phyloP scores from a whole-genome alignment of 2,797 vertebrate genomes.

The Emys orbicularis region DNA sequence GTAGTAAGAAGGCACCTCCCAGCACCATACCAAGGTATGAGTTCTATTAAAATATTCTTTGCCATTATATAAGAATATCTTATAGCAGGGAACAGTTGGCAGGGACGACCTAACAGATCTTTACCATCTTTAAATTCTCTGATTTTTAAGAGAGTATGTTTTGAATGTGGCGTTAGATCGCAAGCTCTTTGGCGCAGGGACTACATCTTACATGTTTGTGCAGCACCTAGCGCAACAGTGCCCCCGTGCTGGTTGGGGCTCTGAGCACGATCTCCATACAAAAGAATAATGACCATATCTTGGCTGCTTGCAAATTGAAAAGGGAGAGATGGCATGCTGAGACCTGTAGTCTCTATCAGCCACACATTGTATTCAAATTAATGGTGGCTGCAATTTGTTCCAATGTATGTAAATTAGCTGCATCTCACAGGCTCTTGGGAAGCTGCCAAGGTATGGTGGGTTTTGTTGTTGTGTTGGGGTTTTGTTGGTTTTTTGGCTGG shows the following conservation, averaged over 20 bases:
- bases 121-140: conserved; percentile 11
- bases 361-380: neutral
- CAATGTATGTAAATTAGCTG: neutral
- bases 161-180: neutral
- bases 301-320: neutral
- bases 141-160: neutral
- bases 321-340: neutral
- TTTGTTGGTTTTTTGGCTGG: neutral
- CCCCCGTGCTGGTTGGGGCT: neutral
- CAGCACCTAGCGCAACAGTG: neutral
- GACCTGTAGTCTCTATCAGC: neutral
- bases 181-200: neutral
- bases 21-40: neutral
- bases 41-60: neutral
- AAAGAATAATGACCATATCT: fast-evolving
- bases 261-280: neutral
- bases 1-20: neutral
- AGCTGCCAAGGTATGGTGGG: neutral
- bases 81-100: conserved; percentile 23
- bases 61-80: conserved; percentile 22
- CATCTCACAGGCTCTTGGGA: neutral
- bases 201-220: neutral
- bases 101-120: neutral
- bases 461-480: too few relatives aligned
- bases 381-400: neutral